Evolutionary conservation across 2,797 vertebrate species (phyloP), one percentile per base, ranked within the genome.

Genomic region (Sparidentex hasta): DNA sequence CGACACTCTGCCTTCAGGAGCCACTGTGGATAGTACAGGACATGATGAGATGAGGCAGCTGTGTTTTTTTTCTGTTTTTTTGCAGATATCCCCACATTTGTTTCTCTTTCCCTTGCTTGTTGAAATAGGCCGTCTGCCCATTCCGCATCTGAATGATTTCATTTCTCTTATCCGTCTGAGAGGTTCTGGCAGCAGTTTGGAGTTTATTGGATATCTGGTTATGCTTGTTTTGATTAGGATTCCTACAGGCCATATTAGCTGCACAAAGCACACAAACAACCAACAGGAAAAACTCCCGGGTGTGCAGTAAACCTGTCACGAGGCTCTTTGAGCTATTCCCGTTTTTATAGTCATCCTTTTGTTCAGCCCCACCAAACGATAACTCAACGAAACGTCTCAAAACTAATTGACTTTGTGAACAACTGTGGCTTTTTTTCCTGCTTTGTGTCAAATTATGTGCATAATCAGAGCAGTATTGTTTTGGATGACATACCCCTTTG

Each of bases 171-270:
- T 71, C 78, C 73, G 67, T 75, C 51, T 11, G n/a, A 59, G 43
- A 17, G 44, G n/a, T n/a, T 62, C 25, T 70, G 70, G 70, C 56
- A 46, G 75, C 38, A 46, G 50, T 65, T 68, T 58, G 44, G 17
- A 59, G 46, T 79, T 82, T 68, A 73, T 62, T 61, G 52, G 44
- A 54, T 76, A 65, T 71, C 25, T 50, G 46, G 41, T 76, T 56
- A 27, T 56, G 74, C 73, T 86, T 87, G 83, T 83, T 87, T 87
- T 77, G 63, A 84, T 71, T 55, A 17, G 54, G 67, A 74, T 75
- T 86, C 78, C 58, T 61, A 69, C 84, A 85, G 71, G 64, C 48
- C 13, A 2, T 71, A 80, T 71, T 86, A 76, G 83, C 57, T 47
- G 55, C 55, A 21, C 18, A 33, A 62, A 47, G 17, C 44, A 80